Evolutionary conservation across 2,113 vertebrate species (phyloP), one percentile per base, ranked within the genome.

Genomic region (Alligator mississippiensis): DNA sequence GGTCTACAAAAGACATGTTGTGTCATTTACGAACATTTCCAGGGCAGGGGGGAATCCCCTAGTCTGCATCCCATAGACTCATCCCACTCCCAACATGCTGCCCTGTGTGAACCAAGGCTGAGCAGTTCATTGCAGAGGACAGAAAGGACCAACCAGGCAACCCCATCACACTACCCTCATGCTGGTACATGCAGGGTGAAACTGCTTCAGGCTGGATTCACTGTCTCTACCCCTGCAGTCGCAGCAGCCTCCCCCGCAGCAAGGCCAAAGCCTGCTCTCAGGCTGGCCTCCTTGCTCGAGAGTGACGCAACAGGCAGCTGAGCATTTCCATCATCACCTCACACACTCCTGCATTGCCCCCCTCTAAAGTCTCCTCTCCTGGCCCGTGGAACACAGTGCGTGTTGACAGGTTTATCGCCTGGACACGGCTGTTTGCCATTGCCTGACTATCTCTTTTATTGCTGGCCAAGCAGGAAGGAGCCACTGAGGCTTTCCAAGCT

Each of bases 211-310:
- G 34, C 34, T 34, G 34, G 34, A 34, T 34, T 34, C 34, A 34
- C 75, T 15, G 5, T 11, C 5, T 27, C 64, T 58, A 38, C 80
- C 80, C 16, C 82, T 11, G 62, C 55, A 11, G 25, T 34, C 18
- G 18, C 72, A 81, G 60, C 66, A 14, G 78, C 64, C 66, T 77
- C 1, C 0, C 14, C 76, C 34, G 18, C 57, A 15, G 8, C 2
- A 1, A 11, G 0, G 4, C 38, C 34, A 17, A 4, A 59, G 34
- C 15, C 30, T 79, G 22, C 47, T 89, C 61, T 60, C 25, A 1
- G 2, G 3, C 16, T 1, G 8, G 55, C 30, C 16, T 21, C 54
- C 59, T 11, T 1, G 0, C 9, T 82, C 54, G 4, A 1, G 22
- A 18, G 27, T 16, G 54, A 59, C 6, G 15, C 38, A 4, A 19